Evolutionary conservation across 1,140 invertebrate genomes (phyloP).

Genomic region (Drosophila kepulauana): DNA sequence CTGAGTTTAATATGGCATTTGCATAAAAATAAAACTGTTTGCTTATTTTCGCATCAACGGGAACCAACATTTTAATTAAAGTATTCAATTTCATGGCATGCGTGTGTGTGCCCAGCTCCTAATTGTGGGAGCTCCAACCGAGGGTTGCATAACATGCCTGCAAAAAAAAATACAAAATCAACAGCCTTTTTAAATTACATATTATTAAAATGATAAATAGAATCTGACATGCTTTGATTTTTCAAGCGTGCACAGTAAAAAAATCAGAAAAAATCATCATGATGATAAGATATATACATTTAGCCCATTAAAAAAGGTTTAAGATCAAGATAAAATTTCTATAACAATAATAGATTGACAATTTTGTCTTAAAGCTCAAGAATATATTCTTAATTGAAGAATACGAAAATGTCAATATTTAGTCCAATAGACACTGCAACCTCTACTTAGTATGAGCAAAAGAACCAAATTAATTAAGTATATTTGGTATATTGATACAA

Average conservation of each 20-base stretch:
- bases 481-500: too few relatives aligned
- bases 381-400: too few relatives aligned
- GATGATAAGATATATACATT: too few relatives aligned
- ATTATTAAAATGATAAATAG: not conserved
- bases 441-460: too few relatives aligned
- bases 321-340: too few relatives aligned
- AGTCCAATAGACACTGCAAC: too few relatives aligned
- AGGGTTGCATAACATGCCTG: slow-evolving; percentile 1
- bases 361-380: too few relatives aligned
- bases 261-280: too few relatives aligned
- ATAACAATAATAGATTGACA: too few relatives aligned
- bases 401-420: too few relatives aligned
- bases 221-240: not conserved
- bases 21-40: slow-evolving; percentile 78
- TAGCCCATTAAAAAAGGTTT: too few relatives aligned
- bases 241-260: not conserved
- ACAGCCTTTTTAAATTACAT: not conserved
- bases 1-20: slow-evolving; percentile 76
- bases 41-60: slow-evolving; percentile 66
- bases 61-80: slow-evolving; percentile 74
- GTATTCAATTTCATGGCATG: slow-evolving; percentile 48
- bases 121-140: not conserved
- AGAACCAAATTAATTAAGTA: too few relatives aligned
- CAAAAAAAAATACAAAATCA: not conserved
- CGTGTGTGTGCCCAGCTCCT: slow-evolving; percentile 16